Conservation (phyloP, 2,888 invertebrate genomes). For the Bhutanitis thaidina region DNA sequence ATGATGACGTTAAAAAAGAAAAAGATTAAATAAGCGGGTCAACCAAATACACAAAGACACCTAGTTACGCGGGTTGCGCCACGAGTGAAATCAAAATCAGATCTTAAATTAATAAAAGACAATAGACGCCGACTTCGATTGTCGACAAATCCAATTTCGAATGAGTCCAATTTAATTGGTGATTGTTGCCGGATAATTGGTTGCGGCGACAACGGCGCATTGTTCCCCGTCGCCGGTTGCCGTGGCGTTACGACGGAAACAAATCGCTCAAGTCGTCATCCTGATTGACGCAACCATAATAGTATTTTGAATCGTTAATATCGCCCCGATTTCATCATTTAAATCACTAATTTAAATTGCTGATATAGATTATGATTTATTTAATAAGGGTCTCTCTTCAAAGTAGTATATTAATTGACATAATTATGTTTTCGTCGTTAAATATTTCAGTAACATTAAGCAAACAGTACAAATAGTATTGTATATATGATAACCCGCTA, state of each 20-base stretch:
- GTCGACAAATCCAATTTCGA: conserved; percentile 23
- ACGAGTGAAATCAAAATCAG: conserved; percentile 1
- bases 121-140: conserved; percentile 13
- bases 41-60: not conserved
- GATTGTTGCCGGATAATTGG: conserved; percentile 30
- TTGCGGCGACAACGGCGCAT: conserved; percentile 22
- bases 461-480: too few relatives aligned
- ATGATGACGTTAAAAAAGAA: too few relatives aligned
- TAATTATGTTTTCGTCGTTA: not conserved
- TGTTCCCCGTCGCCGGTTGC: conserved; percentile 8
- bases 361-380: conserved; percentile 10
- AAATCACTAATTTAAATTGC: conserved; percentile 4
- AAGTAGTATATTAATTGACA: not conserved
- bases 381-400: not conserved
- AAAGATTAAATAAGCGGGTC: too few relatives aligned
- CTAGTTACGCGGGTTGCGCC: not conserved
- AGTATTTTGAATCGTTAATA: conserved; percentile 12
- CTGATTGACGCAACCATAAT: conserved; percentile 13
- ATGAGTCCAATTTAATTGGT: conserved; percentile 28
- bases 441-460: too few relatives aligned
- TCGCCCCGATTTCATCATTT: conserved; percentile 8
- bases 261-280: conserved; percentile 11
- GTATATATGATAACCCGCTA: too few relatives aligned
- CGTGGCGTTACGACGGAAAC: conserved; percentile 13
- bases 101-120: conserved; percentile 20